Evolutionary conservation across 2,888 invertebrate species (phyloP).

Genomic region (Chaitophorus viminalis): DNA sequence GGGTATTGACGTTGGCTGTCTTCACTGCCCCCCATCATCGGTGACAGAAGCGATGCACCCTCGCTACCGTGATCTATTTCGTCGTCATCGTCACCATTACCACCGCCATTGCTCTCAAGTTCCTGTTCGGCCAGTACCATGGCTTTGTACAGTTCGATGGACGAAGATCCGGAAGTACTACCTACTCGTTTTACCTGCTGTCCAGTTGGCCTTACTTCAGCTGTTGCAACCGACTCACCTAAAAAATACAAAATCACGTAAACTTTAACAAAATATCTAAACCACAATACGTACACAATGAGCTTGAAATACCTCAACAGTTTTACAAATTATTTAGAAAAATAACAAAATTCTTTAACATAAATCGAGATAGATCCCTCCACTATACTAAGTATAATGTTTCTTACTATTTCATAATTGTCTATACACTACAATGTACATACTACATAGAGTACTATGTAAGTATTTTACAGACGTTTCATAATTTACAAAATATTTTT

Average conservation of each 20-base stretch:
- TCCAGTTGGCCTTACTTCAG: not conserved
- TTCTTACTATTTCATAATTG: too few species aligned
- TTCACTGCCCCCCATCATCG: not conserved
- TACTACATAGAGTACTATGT: too few species aligned
- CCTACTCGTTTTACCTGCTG: not conserved
- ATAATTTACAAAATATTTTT: too few species aligned
- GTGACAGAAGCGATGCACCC: not conserved
- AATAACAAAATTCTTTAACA: too few species aligned
- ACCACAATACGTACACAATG: not conserved
- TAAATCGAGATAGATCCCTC: too few species aligned
- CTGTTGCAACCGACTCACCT: not conserved
- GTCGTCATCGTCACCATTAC: not conserved
- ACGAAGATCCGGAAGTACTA: not conserved
- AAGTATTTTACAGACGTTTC: too few species aligned
- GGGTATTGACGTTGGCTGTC: not conserved
- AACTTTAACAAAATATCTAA: not conserved
- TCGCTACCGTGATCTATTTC: not conserved
- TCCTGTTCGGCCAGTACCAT: constrained; percentile 29
- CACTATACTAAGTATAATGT: too few species aligned
- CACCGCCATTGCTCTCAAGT: not conserved
- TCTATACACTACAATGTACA: too few species aligned
- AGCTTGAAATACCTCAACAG: too few species aligned
- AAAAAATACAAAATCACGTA: too few species aligned
- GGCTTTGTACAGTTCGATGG: not conserved
- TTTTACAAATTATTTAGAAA: too few species aligned